These are phyloP conservation scores for Vanessa cardui DNA, from an alignment of 2,888 invertebrate species.

Conservation along the genomic window DNA sequence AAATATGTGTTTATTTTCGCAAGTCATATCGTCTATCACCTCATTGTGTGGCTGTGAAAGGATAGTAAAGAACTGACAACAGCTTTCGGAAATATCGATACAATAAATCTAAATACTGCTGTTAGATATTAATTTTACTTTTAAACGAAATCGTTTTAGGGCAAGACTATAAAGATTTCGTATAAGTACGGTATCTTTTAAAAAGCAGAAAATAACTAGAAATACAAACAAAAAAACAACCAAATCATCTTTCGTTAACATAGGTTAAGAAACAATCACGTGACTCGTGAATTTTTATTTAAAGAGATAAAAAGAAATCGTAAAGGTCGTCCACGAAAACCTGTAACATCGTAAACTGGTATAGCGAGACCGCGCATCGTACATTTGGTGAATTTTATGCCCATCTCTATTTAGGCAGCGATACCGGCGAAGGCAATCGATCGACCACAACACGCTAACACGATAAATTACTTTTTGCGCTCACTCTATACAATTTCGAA, in stretches of 20 bases:
- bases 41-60: constrained; percentile 1
- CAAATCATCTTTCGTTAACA: constrained; percentile 12
- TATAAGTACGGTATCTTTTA: neutral
- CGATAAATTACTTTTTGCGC: constrained; percentile 79
- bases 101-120: neutral
- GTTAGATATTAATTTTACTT: too few relatives aligned
- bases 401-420: constrained; percentile 70
- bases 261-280: constrained; percentile 28
- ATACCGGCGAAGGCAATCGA: constrained; percentile 66
- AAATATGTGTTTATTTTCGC: constrained; percentile 1
- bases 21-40: neutral
- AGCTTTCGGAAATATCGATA: neutral
- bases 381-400: constrained; percentile 66
- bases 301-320: constrained; percentile 39
- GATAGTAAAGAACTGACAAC: neutral
- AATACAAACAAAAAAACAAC: neutral
- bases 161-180: too few relatives aligned
- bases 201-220: neutral
- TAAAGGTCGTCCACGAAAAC: constrained; percentile 38
- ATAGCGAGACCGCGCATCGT: constrained; percentile 52
- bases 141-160: too few relatives aligned
- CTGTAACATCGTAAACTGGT: constrained; percentile 41
- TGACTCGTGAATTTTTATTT: constrained; percentile 25
- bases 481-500: constrained; percentile 60
- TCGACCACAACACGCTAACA: constrained; percentile 69